Base-by-base conservation (phyloP, 1,140 invertebrate genomes). In the Aphidius gifuensis region DNA sequence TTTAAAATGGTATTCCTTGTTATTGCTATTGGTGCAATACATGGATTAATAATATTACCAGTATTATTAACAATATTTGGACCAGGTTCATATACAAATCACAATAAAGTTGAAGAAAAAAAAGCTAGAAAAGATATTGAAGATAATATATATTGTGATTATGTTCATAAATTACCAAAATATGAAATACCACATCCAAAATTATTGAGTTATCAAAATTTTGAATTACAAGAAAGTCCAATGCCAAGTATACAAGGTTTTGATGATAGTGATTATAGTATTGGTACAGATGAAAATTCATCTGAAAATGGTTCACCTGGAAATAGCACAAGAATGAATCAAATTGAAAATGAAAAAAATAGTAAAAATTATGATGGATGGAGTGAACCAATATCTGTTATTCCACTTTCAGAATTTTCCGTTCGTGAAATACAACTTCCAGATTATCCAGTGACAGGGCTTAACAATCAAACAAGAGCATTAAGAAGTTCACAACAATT, bases 1-100 rank as follows among this genome's bases (percentile, higher is more conserved):
- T 98, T 98, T 81, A 98, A 98, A 81, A 97, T 97, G 85, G 94
- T 98, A 16, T 96, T 97, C 76, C 83, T 98, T 60, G 95, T 98
- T 0, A 95, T 98, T 66, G 89, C 96, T 73, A 93, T 97, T 67
- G 96, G 96, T 39, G 91, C 94, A 2, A 86, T 97, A 82, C 96
- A 99, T 73, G 94, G 94, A 1, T 82, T 98, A 1, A 88, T 98
- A 66, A 82, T 99, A 3, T 81, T 98, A 7, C 96, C 97, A 1
- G 96, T 98, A 1, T 78, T 98, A 0, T 77, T 99, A 0, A 97
- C 95, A 0, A 77, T 95, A 0, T 93, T 94, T 64, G 92, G 92
- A 0, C 92, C 92, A 0, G 90, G 90, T 1, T 89, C 90, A 1
- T 92, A 89, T 67, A 81, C 79, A 1, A 82, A 80, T 48, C 70